Evolutionary conservation across 2,113 vertebrate genomes (phyloP).

Genomic region (Anhinga rufa): DNA sequence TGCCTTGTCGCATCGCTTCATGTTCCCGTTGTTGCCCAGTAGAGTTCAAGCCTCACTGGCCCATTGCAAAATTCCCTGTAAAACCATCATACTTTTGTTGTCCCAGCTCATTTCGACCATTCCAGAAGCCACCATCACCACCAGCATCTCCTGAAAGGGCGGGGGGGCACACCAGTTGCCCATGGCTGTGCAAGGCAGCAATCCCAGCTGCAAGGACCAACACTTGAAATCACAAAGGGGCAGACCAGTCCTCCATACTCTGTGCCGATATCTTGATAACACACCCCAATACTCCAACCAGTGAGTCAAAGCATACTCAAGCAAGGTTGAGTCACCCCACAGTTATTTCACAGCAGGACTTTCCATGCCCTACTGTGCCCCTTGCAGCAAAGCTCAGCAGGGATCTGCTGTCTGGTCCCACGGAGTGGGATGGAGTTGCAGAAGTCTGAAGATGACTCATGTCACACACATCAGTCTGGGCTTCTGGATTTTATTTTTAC

Average conservation of each 20-base stretch:
- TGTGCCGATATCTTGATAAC: rapidly evolving
- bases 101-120: not conserved
- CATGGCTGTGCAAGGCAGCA: rapidly evolving
- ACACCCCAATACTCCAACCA: not conserved
- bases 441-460: constrained; percentile 20
- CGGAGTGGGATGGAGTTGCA: not conserved
- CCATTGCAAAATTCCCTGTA: not conserved
- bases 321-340: not conserved
- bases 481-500: constrained; percentile 46
- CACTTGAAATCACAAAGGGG: not conserved
- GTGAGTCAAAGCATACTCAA: not conserved
- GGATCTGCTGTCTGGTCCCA: not conserved
- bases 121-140: not conserved
- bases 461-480: not conserved
- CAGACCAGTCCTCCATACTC: rapidly evolving
- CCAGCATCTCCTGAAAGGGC: not conserved
- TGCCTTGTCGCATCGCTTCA: not conserved
- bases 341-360: not conserved
- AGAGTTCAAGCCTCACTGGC: not conserved
- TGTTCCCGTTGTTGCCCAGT: rapidly evolving
- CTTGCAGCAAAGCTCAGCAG: not conserved
- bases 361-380: not conserved
- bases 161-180: rapidly evolving
- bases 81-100: rapidly evolving
- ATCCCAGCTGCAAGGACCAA: not conserved